Base-by-base conservation (phyloP, 1,140 invertebrate species). In the Leptoteleia sp. region DNA sequence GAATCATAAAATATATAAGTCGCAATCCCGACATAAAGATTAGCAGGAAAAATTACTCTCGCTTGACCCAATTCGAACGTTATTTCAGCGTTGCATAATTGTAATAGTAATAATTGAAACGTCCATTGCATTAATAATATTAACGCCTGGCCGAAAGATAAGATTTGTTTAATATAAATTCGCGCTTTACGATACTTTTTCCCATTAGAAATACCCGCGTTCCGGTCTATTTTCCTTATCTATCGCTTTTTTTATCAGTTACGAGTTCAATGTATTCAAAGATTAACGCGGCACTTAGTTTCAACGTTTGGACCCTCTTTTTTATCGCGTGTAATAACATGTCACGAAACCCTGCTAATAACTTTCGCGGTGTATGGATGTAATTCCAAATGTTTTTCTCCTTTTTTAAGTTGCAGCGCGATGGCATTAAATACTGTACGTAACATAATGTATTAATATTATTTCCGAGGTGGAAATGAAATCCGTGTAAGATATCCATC, bases 1-100 rank as follows among this genome's bases (percentile, higher is more conserved):
- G 15, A 52, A 43, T 43, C 45, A 50, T 35, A 16, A 31, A 25
- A 65, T 19, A 50, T 50, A 31, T 62, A 64, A 31, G 13, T 22
- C 7, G 22, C 16, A 47, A 19, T 61, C 37, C 13, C 19, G n/a
- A 25, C 17, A 47, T 47, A 15, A 61, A 37, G 31, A 37, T 31
- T 59, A 33, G 15, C 35, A 31, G 15, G 19, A 27, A 45, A 59
- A 57, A 27, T 42, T 43, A 6, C 15, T 17, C 12, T 42, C 13
- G 25, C 13, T 33, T 57, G 38, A 42, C 38, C 37, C 31, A 57
- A 40, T 57, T 57, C 7, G 4, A 52, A 29, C 6, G 19, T 42
- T 8, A 57, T 42, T 42, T 27, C 40, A 19, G 22, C 6, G 22
- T 3, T 25, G n/a, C n/a, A 3, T 25, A 25, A 25, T 25, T 25